These are phyloP conservation scores for Clarias platycephalus DNA, from an alignment of 2,797 vertebrate species.

Conservation along the genomic window DNA sequence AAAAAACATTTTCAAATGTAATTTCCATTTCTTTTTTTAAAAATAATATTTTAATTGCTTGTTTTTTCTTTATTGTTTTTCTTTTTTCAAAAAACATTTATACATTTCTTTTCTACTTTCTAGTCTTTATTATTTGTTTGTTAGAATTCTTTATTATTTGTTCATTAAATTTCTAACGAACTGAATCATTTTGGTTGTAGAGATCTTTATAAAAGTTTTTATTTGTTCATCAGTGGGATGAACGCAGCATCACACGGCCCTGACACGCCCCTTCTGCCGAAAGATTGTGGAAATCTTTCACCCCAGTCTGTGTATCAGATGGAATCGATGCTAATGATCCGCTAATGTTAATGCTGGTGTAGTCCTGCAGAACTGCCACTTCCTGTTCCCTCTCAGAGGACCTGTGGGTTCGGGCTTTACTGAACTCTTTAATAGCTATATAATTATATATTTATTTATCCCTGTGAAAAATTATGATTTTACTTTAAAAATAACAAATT, in stretches of 20 bases:
- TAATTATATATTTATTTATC: background rate
- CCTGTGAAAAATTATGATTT: background rate
- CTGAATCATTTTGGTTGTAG: too few species aligned
- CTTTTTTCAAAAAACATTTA: too few species aligned
- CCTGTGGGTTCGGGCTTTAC: slow-evolving; percentile 11
- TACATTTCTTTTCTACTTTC: too few species aligned
- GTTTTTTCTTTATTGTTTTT: too few species aligned
- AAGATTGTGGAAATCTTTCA: slow-evolving; percentile 6
- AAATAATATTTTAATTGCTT: too few species aligned
- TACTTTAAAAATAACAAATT: background rate
- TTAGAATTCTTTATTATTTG: too few species aligned
- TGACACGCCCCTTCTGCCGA: background rate
- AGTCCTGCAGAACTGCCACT: slow-evolving; percentile 1
- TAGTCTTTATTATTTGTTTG: too few species aligned
- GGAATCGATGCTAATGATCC: slow-evolving; percentile 21
- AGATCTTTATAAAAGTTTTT: too few species aligned
- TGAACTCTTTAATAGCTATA: slow-evolving; percentile 23
- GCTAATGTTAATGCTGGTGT: slow-evolving; percentile 18
- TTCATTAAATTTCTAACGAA: too few species aligned
- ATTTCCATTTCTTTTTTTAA: too few species aligned
- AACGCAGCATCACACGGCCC: background rate
- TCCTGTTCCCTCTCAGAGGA: slow-evolving; percentile 26
- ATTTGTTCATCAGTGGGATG: background rate
- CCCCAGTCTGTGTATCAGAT: slow-evolving; percentile 43
- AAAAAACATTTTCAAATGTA: too few species aligned